Conservation (phyloP, 2,888 invertebrate species). For the Chymomyza fuscimana region DNA sequence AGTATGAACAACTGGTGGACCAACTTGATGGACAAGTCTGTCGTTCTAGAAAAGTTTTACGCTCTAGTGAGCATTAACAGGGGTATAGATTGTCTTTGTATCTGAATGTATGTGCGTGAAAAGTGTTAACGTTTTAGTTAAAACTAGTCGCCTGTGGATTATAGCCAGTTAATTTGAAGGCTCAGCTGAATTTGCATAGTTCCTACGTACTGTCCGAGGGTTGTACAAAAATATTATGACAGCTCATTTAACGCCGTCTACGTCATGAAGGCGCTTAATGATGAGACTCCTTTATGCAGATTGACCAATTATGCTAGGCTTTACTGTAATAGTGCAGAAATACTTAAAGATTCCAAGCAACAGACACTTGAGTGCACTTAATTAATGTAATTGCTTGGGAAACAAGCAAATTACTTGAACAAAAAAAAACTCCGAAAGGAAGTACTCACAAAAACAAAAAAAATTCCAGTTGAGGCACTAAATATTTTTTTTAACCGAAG, state of each 20-base stretch:
- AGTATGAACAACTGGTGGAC: too few species aligned
- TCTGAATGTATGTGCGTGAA: constrained; percentile 4
- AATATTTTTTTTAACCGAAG: too few species aligned
- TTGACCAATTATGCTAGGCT: neutral
- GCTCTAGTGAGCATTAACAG: constrained; percentile 54
- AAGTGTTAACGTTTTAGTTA: constrained; percentile 54
- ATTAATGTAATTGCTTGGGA: neutral
- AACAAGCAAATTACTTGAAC: neutral
- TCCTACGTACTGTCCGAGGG: neutral
- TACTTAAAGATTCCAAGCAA: neutral
- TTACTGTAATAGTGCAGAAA: too few species aligned
- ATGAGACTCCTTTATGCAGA: neutral
- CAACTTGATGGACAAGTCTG: neutral
- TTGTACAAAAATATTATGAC: constrained; percentile 54
- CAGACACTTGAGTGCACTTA: neutral
- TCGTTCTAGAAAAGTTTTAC: constrained; percentile 24
- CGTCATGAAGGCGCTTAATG: constrained; percentile 22
- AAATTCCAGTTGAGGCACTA: too few species aligned
- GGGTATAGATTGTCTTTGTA: constrained; percentile 24
- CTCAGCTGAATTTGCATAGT: constrained; percentile 26
- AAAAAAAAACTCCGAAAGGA: too few species aligned
- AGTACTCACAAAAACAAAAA: too few species aligned
- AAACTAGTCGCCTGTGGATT: constrained; percentile 24
- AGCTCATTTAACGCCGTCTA: constrained; percentile 63
- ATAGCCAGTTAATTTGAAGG: neutral